These are phyloP conservation scores for Odontocolon sp. DNA, from an alignment of 2,888 invertebrate genomes.

Conservation along the genomic window DNA sequence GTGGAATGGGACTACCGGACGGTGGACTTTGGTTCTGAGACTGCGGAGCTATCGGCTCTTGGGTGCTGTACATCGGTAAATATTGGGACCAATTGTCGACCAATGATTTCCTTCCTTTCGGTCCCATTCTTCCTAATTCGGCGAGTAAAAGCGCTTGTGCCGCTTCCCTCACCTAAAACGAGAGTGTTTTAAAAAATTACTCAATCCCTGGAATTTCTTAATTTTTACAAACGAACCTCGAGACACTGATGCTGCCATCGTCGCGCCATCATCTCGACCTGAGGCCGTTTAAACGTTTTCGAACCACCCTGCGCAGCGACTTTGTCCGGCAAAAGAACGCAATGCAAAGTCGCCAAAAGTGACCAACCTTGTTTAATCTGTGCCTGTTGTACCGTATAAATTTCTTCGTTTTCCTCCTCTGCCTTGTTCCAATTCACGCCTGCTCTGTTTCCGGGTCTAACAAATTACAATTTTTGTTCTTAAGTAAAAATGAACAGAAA, in stretches of 20 bases:
- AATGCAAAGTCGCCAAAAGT: conserved; percentile 96
- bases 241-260: conserved; percentile 99
- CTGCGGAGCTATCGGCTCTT: conserved; percentile 89
- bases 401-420: conserved; percentile 92
- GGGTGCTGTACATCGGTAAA: conserved; percentile 92
- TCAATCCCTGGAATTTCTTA: not conserved
- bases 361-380: conserved; percentile 99
- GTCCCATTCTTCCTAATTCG: conserved; percentile 93
- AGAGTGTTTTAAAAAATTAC: conserved; percentile 9
- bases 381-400: conserved; percentile 92
- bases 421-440: conserved; percentile 86
- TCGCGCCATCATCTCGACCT: conserved; percentile 98
- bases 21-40: conserved; percentile 80
- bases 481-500: not conserved
- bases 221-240: conserved; percentile 85
- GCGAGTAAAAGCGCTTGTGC: conserved; percentile 97
- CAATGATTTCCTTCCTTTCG: conserved; percentile 94
- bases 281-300: conserved; percentile 94
- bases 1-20: conserved; percentile 77
- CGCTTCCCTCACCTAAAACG: conserved; percentile 89
- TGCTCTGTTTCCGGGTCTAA: conserved; percentile 85
- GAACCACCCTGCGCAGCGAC: conserved; percentile 87
- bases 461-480: not conserved
- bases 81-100: conserved; percentile 98
- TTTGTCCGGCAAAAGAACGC: conserved; percentile 96